A percentile compares a stretch with the other conserved stretches of the same genome.
These are phyloP conservation scores for Vanessa cardui DNA, from an alignment of 2,888 invertebrate genomes.

Conservation along the genomic window DNA sequence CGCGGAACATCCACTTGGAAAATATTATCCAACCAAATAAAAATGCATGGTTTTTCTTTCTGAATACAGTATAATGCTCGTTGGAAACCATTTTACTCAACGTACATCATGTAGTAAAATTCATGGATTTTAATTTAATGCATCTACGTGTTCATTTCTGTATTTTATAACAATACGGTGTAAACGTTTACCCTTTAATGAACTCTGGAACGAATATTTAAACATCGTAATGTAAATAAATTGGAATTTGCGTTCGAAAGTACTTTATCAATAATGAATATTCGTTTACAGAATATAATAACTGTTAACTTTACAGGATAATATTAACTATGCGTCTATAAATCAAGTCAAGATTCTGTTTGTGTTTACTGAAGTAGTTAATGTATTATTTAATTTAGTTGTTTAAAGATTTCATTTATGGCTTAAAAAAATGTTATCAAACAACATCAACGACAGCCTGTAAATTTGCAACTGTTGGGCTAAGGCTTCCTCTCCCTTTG, in stretches of 20 bases:
- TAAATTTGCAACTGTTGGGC: no score
- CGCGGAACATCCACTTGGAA: constrained; percentile 43
- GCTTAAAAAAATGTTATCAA: no score
- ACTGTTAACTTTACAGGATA: constrained; percentile 3
- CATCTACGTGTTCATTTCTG: constrained; percentile 18
- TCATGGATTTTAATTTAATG: constrained; percentile 29
- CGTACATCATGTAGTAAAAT: constrained; percentile 26
- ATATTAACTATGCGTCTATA: background rate
- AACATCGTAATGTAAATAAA: constrained; percentile 31
- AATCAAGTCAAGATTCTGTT: background rate
- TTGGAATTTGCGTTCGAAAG: constrained; percentile 32
- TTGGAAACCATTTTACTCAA: constrained; percentile 18
- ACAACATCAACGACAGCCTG: no score
- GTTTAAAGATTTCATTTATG: no score
- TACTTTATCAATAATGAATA: constrained; percentile 29
- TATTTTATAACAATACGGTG: constrained; percentile 31
- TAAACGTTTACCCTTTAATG: constrained; percentile 34
- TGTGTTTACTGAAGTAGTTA: background rate
- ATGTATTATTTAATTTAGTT: background rate
- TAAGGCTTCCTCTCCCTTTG: no score
- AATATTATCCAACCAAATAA: constrained; percentile 29
- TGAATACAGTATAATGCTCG: constrained; percentile 16
- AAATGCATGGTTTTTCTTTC: constrained; percentile 22
- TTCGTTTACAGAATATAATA: constrained; percentile 12
- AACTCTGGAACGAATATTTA: constrained; percentile 34